A percentile compares a stretch with the other conserved stretches of the same genome.
Evolutionary conservation across 2,113 vertebrate genomes (phyloP).

Genomic region (Hymenochirus boettgeri): DNA sequence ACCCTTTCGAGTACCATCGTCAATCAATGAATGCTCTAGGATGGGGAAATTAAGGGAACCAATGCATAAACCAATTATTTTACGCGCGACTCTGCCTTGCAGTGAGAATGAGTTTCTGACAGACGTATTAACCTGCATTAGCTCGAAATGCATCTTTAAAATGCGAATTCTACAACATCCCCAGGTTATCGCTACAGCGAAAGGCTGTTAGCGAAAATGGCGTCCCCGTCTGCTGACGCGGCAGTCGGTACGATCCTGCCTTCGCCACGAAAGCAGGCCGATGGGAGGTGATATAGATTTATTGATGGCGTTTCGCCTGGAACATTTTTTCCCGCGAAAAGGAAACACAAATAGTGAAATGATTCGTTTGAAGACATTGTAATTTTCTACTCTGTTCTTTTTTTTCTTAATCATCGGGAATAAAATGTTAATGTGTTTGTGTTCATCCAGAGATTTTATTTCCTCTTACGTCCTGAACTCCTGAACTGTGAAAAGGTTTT

Average conservation of each 20-base stretch:
- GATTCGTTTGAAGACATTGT: conserved; percentile 1
- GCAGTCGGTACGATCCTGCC: background rate
- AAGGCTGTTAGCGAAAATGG: too few species aligned
- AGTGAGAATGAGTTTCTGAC: conserved; percentile 17
- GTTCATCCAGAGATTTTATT: background rate
- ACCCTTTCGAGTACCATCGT: too few species aligned
- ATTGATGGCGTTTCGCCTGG: background rate
- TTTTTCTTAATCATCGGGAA: conserved; percentile 20
- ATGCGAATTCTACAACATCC: background rate
- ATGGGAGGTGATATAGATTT: conserved; percentile 1
- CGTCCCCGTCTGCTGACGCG: background rate
- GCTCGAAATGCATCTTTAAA: background rate
- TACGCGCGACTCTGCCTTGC: background rate
- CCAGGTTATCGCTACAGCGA: background rate
- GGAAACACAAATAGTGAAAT: conserved; percentile 10
- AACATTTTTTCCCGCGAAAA: background rate
- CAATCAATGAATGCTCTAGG: background rate
- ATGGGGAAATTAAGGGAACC: background rate
- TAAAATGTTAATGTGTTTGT: conserved; percentile 28
- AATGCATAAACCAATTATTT: conserved; percentile 12
- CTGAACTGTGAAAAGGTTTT: background rate
- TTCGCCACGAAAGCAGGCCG: background rate
- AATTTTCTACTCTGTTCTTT: conserved; percentile 5
- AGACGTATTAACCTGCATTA: conserved; percentile 31
- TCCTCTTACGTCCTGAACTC: background rate